These are phyloP conservation scores for Enteromius trimaculatus DNA, from an alignment of 2,797 vertebrate genomes.

Conservation along the genomic window DNA sequence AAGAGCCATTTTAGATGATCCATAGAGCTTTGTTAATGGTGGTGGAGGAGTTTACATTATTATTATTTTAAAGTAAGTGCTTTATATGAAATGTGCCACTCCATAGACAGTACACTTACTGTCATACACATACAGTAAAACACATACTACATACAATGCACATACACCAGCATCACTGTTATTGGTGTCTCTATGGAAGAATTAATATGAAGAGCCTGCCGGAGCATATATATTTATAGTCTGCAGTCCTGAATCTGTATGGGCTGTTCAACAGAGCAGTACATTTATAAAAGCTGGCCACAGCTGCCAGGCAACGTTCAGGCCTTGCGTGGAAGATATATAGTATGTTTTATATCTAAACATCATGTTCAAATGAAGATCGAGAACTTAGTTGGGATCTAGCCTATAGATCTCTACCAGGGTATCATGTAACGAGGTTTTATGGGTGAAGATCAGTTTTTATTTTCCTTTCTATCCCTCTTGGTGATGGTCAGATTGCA, in stretches of 20 bases:
- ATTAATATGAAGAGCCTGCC: neutral
- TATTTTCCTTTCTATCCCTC: neutral
- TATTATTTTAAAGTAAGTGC: slow-evolving; percentile 22
- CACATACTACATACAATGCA: neutral
- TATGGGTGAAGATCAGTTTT: slow-evolving; percentile 11
- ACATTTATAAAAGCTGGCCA: slow-evolving; percentile 19
- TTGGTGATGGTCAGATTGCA: neutral
- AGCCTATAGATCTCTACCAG: neutral
- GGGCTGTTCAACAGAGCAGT: slow-evolving; percentile 15
- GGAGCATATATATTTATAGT: slow-evolving; percentile 32
- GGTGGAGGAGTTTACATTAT: neutral
- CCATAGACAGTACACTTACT: neutral
- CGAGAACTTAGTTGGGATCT: neutral
- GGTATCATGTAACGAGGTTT: neutral
- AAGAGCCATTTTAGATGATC: neutral
- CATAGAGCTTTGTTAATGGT: neutral
- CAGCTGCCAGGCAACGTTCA: neutral
- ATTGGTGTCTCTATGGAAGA: neutral
- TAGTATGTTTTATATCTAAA: slow-evolving; percentile 1
- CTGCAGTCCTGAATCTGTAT: neutral
- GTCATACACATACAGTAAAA: neutral
- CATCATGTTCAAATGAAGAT: slow-evolving; percentile 12
- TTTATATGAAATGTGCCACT: neutral
- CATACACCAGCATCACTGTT: neutral
- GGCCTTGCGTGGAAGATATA: neutral